Evolutionary conservation across 1,140 invertebrate species (phyloP), one percentile per base, ranked within the genome.

Genomic region (Drosophila auraria): DNA sequence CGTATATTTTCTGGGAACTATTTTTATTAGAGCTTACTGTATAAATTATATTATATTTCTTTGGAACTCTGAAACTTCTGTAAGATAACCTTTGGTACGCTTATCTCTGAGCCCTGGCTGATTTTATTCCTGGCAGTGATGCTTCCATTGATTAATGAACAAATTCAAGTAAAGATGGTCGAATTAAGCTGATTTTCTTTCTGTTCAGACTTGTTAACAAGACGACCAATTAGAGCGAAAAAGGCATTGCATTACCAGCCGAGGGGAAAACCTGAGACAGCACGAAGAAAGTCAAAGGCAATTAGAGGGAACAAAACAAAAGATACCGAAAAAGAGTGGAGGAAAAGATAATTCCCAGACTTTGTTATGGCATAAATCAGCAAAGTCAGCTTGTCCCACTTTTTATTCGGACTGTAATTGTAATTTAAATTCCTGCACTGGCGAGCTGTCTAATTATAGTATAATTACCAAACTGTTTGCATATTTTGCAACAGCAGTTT

Each of bases 221-320:
- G 64, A 62, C 49, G 62, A 42, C 69, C 60, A 78, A 83, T 83
- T 82, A 79, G 49, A 51, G 42, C 7, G 25, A 58, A 69, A 62
- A 78, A 80, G 58, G 60, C 69, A 70, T 82, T 75, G 27, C 20
- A 69, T 82, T 78, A 62, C 74, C 44, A 56, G 17, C 9, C 30
- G 27, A 59, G 38, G 20, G 27, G 27, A 57, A 33, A 59, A 53
- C 38, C 17, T 72, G 64, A 58, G 40, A 42, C 63, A 51, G 51
- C 6, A 25, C 44, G 14, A 25, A 59, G n/a, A 14, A 20, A 30
- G 20, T 25, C 14, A 59, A 44, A 20, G 44, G 45, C 70, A 70
- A 27, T 40, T 38, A 17, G 30, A 8, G 47, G 30, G 5, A 23
- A 30, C 9, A 8, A 11, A 72, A 60, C 20, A 2, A 2, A n/a